Base-by-base conservation (phyloP, 2,888 invertebrate species). In the Lypha dubia region DNA sequence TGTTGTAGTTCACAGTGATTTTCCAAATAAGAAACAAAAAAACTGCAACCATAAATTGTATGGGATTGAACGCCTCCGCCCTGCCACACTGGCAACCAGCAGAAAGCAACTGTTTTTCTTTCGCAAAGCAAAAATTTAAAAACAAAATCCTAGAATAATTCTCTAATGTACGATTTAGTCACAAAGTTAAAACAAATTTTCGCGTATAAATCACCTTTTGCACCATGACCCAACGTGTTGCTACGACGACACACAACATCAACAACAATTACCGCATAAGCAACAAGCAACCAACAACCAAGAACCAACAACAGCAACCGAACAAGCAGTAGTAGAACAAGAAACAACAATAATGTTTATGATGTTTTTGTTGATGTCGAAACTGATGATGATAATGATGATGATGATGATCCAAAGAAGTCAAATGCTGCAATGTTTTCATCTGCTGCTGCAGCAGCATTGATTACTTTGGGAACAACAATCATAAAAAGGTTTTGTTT, bases 181-280 rank as follows among this genome's bases (percentile, higher is more conserved):
- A 74, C 74, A 79, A 79, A 79, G 63, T 79, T 77, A 77, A 84
- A 81, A 84, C 81, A 84, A 84, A 84, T 84, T 84, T 84, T 84
- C 84, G 81, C 81, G 84, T 84, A 84, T 84, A 84, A 84, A 84
- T 84, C 84, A 84, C 84, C 84, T 84, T 84, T 84, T 84, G 84
- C 84, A 81, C 84, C 81, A 84, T 84, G 84, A 84, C 84, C 84
- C 73, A 84, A 84, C 84, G 84, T 84, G 84, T 84, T 81, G 84
- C 77, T 60, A 74, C 81, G 74, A 81, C 74, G 84, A 79, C 77
- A 84, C 74, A 81, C 77, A 84, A 81, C 81, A 79, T 68, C 65
- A 70, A 84, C 76, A 81, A 81, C 84, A 84, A 73, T 76, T 80
- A 81, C 74, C 63, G 58, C 53, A 82, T 76, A 68, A 65, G 65